Evolutionary conservation across 2,888 invertebrate species (phyloP).

Genomic region (Parelbella ahira): DNA sequence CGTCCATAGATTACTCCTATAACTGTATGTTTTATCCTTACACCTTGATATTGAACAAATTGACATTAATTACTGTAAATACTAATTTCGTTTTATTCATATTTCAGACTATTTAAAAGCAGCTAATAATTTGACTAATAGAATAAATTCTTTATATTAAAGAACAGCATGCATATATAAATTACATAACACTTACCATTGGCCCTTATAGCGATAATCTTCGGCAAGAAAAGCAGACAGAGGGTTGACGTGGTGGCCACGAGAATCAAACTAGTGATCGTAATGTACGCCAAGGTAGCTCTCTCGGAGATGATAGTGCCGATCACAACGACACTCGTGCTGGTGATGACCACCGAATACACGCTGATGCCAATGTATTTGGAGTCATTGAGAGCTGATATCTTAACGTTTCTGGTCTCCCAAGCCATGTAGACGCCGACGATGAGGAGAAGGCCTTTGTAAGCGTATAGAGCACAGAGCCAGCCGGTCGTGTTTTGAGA

Average conservation of each 20-base stretch:
- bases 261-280: conserved; percentile 90
- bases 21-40: too few species aligned
- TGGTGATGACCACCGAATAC: conserved; percentile 94
- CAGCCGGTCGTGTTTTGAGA: conserved; percentile 93
- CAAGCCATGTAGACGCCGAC: conserved; percentile 98
- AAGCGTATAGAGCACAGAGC: conserved; percentile 94
- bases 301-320: conserved; percentile 93
- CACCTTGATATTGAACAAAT: too few species aligned
- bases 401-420: conserved; percentile 96
- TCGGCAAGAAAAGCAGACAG: conserved; percentile 92
- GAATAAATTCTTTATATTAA: too few species aligned
- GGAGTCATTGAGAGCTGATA: conserved; percentile 94
- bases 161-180: too few species aligned
- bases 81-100: too few species aligned
- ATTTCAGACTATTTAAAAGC: too few species aligned
- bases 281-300: conserved; percentile 89
- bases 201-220: conserved; percentile 86
- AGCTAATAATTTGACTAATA: too few species aligned
- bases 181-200: too few species aligned
- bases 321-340: conserved; percentile 91
- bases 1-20: too few species aligned
- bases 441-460: conserved; percentile 92
- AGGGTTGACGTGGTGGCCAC: conserved; percentile 93
- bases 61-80: too few species aligned
- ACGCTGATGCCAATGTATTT: conserved; percentile 96